Evolutionary conservation across 2,797 vertebrate genomes (phyloP).

Genomic region (Sarcoramphus papa): DNA sequence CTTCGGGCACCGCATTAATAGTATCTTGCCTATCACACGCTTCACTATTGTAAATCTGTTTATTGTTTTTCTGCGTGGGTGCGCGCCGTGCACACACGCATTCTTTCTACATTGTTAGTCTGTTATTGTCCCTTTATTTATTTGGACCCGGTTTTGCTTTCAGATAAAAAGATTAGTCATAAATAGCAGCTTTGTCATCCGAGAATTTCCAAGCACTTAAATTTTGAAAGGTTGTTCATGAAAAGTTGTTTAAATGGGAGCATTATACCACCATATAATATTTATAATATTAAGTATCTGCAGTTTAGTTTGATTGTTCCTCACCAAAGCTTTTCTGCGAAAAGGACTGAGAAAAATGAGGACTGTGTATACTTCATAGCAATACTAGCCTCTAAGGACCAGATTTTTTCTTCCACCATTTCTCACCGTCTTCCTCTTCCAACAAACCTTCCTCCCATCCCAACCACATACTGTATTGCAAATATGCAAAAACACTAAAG

Average conservation of each 20-base stretch:
- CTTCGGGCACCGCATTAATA: not conserved
- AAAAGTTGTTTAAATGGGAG: constrained; percentile 38
- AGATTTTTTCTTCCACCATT: not conserved
- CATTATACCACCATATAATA: not conserved
- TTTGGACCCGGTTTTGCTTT: constrained; percentile 5
- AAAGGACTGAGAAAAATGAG: not conserved
- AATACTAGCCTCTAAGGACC: not conserved
- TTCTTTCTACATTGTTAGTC: constrained; percentile 17
- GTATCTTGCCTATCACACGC: not conserved
- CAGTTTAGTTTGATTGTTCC: not conserved
- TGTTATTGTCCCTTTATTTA: constrained; percentile 31
- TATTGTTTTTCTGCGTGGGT: constrained; percentile 4
- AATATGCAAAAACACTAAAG: constrained; percentile 47
- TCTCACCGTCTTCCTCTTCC: not conserved
- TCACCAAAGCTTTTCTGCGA: not conserved
- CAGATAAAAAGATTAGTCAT: constrained; percentile 45
- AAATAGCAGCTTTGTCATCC: constrained; percentile 39
- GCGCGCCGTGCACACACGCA: rapidly evolving
- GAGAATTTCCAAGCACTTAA: constrained; percentile 30
- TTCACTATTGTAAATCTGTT: constrained; percentile 7
- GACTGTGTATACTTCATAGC: not conserved
- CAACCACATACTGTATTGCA: not conserved
- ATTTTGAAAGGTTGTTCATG: constrained; percentile 9
- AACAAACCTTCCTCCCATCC: not conserved
- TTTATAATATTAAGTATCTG: not conserved